Percentiles rank a stretch among this genome's conserved stretches.
phyloP scores from a whole-genome alignment of 2,113 vertebrate species.

The Callionymus lyra region DNA sequence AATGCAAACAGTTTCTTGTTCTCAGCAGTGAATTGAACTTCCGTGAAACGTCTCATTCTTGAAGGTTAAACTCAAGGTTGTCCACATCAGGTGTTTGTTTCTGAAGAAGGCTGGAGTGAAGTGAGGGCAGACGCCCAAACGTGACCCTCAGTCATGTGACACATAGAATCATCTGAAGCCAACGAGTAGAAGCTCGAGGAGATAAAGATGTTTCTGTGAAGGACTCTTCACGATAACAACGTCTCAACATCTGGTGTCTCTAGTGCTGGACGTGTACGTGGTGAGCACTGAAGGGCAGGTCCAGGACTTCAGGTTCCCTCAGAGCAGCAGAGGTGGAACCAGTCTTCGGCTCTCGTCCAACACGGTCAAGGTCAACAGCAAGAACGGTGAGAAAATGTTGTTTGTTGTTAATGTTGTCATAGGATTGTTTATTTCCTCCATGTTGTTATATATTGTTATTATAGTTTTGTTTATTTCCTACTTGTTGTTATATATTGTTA shows the following conservation, averaged over 20 bases:
- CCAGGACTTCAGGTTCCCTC: conserved; percentile 93
- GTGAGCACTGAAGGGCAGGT: conserved; percentile 94
- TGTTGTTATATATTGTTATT: no score
- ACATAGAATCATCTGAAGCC: conserved; percentile 62
- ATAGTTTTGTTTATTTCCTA: no score
- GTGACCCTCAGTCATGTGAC: conserved; percentile 52
- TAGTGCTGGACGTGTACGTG: conserved; percentile 93
- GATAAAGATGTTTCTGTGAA: conserved; percentile 65
- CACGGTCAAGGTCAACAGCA: conserved; percentile 96
- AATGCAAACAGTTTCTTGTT: no score
- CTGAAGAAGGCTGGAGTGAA: no score
- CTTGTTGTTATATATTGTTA: no score
- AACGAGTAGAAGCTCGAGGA: conserved; percentile 42
- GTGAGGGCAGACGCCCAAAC: conserved; percentile 37
- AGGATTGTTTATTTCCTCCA: no score
- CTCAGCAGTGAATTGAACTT: no score
- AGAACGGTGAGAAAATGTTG: conserved; percentile 79
- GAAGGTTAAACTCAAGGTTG: no score
- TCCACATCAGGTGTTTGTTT: no score
- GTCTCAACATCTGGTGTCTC: conserved; percentile 1
- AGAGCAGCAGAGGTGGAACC: conserved; percentile 82
- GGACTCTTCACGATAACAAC: no score
- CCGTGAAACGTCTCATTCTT: no score
- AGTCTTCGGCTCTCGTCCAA: conserved; percentile 89
- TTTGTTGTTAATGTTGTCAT: no score